Evolutionary conservation across 1,140 invertebrate species (phyloP).

Genomic region (Solenopsis fugax): DNA sequence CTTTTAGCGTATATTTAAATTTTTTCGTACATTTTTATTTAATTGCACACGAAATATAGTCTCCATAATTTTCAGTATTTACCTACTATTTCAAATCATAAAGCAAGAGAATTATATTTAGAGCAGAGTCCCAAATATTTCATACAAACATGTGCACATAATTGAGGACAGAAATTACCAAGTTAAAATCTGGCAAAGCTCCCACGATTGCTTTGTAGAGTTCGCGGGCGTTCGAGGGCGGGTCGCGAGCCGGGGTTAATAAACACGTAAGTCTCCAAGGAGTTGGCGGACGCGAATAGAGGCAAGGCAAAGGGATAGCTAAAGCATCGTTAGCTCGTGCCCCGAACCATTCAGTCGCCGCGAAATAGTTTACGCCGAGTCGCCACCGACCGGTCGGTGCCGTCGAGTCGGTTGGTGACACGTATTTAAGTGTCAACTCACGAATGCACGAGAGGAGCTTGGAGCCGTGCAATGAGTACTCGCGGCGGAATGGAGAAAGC

Average conservation of each 20-base stretch:
- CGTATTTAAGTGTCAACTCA: constrained; percentile 75
- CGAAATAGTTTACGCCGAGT: constrained; percentile 76
- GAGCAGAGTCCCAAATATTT: not conserved
- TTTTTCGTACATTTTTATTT: not conserved
- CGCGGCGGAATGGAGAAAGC: constrained; percentile 46
- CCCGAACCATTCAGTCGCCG: constrained; percentile 71
- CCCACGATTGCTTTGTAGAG: constrained; percentile 5
- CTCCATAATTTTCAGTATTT: not conserved
- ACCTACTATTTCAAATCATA: not conserved
- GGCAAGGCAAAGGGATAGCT: constrained; percentile 45
- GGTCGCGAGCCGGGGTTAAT: constrained; percentile 65
- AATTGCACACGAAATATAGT: not conserved
- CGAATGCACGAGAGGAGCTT: constrained; percentile 41
- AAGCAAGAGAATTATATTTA: not conserved
- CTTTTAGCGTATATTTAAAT: not conserved
- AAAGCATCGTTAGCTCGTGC: constrained; percentile 76
- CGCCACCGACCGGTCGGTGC: constrained; percentile 62
- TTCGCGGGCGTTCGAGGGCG: constrained; percentile 2
- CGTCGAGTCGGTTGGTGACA: constrained; percentile 62
- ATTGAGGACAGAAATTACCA: constrained; percentile 32
- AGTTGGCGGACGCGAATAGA: constrained; percentile 18
- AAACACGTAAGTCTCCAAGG: constrained; percentile 73
- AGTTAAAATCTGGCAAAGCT: constrained; percentile 23
- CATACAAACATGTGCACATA: constrained; percentile 5
- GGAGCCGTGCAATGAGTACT: constrained; percentile 26